Base-by-base conservation (phyloP, 2,888 invertebrate species). In the Orchestes rusci region DNA sequence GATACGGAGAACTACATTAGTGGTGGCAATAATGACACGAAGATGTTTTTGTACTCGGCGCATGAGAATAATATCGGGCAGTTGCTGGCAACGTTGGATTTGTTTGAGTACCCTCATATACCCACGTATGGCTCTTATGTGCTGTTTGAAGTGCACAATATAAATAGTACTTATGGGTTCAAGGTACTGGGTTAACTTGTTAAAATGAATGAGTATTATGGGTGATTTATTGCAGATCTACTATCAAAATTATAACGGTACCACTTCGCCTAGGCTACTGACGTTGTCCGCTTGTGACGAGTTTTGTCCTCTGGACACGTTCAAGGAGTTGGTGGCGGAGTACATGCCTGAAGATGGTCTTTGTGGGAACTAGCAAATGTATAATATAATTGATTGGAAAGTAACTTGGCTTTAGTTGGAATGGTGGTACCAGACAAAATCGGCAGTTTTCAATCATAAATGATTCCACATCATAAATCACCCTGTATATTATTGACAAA, bases 111-210 rank as follows among this genome's bases (percentile, higher is more conserved):
- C 36, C 66, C 68, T 1, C 70, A 72, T 40, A 56, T 67, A 37
- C 66, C 66, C 2, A 58, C 58, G 18, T 67, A 65, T 52, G 61
- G 64, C 13, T 56, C 63, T 3, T 64, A 64, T 29, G 56, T 64
- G 10, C 53, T 63, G n/a, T 52, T 67, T 16, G 67, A 67, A 55
- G 51, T 66, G 4, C 64, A 65, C 49, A 51, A 57, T 18, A 52
- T 57, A 8, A 48, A 52, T 28, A 42, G 34, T 17, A 51, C 51
- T 3, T 52, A 55, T 38, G 60, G 59, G 41, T 43, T 61, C 38
- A 63, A 61, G 53, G 61, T 62, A 57, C 48, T 29, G 38, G n/a
- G n/a, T n/a, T n/a, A n/a, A n/a, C n/a, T n/a, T n/a, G n/a, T n/a
- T n/a, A n/a, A n/a, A n/a, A n/a, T n/a, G n/a, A n/a, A 16, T 35